Evolutionary conservation across 2,113 vertebrate species (phyloP).

Genomic region (Oceanites oceanicus): DNA sequence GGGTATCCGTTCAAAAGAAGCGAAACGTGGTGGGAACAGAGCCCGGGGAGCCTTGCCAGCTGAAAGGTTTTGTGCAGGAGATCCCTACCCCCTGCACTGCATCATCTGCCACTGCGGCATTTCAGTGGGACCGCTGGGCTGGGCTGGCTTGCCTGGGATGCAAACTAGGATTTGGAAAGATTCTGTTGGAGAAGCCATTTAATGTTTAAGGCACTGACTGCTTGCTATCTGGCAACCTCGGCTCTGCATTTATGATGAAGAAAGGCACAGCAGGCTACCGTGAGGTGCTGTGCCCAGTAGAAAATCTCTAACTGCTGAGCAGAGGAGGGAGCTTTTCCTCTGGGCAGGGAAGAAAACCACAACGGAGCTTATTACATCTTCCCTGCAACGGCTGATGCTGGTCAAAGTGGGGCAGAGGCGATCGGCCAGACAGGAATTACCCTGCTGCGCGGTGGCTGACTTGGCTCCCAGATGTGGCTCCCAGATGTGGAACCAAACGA

Average conservation of each 20-base stretch:
- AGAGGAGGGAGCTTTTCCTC: background rate
- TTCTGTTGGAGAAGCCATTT: background rate
- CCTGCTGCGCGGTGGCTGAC: background rate
- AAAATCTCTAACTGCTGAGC: background rate
- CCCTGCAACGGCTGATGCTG: background rate
- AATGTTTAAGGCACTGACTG: background rate
- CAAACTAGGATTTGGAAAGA: background rate
- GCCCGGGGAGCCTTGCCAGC: background rate
- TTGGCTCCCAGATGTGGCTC: background rate
- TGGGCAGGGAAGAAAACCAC: background rate
- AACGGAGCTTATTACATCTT: background rate
- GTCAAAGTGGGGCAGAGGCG: background rate
- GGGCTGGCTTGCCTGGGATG: background rate
- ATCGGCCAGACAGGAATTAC: background rate
- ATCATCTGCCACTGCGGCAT: background rate
- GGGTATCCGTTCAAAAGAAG: background rate
- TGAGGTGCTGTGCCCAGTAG: background rate
- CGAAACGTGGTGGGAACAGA: background rate
- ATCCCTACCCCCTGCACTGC: background rate
- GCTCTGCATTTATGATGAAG: background rate
- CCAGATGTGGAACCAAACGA: background rate
- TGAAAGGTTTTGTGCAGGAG: background rate
- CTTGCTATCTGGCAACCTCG: background rate
- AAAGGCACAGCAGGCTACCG: background rate
- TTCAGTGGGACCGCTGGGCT: background rate